Conservation (phyloP, 2,113 vertebrate species). For the Malaclemys terrapin region DNA sequence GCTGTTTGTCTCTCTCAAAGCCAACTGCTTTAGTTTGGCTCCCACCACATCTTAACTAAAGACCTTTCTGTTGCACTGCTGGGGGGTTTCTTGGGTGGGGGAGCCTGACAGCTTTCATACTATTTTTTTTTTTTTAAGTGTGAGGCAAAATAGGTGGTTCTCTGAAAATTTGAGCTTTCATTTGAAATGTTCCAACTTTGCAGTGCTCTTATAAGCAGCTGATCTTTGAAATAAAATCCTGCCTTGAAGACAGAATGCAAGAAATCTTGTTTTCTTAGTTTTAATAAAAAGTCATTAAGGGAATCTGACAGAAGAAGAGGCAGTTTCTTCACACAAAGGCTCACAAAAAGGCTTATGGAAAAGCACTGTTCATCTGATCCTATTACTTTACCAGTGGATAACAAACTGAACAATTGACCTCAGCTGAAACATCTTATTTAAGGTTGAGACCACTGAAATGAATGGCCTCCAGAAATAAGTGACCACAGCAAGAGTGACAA, state of each 20-base stretch:
- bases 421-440: neutral
- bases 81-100: neutral
- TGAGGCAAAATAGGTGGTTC: neutral
- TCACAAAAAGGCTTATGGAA: neutral
- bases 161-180: neutral
- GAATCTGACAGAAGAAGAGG: neutral
- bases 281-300: neutral
- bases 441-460: neutral
- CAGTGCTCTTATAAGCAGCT: neutral
- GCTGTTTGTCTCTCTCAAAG: rapidly evolving
- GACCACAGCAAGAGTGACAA: neutral
- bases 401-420: slow-evolving; percentile 21
- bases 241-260: neutral
- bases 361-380: neutral
- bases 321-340: neutral
- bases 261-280: neutral
- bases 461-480: neutral
- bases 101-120: neutral
- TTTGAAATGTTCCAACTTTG: neutral
- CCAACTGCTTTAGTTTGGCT: neutral
- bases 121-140: neutral
- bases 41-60: neutral
- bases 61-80: neutral
- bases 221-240: slow-evolving; percentile 38
- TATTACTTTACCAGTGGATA: neutral